Conservation (phyloP, 2,888 invertebrate genomes). For the Thalpophila matura region DNA sequence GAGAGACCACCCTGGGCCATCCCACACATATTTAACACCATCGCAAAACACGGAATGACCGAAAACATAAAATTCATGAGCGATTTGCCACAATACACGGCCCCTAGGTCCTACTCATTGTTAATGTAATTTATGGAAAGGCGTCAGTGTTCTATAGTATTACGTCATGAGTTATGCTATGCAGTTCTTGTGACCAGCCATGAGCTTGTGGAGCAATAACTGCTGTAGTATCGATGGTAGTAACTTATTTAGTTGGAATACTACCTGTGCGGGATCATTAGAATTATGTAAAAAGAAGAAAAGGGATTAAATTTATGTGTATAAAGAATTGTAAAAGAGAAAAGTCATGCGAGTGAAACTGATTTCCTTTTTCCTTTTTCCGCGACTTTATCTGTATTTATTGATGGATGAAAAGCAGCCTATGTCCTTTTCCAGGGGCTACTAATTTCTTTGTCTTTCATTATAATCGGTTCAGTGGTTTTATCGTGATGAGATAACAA, state of each 20-base stretch:
- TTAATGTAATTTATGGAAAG: constrained; percentile 45
- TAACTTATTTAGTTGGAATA: constrained; percentile 1
- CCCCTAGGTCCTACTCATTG: constrained; percentile 38
- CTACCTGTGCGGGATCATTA: background rate
- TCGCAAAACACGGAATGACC: constrained; percentile 25
- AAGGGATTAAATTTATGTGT: background rate
- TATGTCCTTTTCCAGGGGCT: too few species aligned
- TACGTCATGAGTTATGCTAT: constrained; percentile 19
- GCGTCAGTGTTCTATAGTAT: constrained; percentile 25
- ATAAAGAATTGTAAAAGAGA: background rate
- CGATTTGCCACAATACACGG: constrained; percentile 31
- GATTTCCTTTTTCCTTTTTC: too few species aligned
- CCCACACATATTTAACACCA: constrained; percentile 32
- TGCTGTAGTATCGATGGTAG: constrained; percentile 1
- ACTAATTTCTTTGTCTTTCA: too few species aligned
- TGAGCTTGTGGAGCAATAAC: constrained; percentile 25
- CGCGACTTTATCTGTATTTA: too few species aligned
- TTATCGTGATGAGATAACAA: too few species aligned
- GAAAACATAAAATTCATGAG: constrained; percentile 43
- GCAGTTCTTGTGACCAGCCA: constrained; percentile 26
- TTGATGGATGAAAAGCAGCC: too few species aligned
- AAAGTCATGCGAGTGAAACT: too few species aligned
- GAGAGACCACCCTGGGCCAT: constrained; percentile 35
- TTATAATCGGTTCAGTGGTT: too few species aligned
- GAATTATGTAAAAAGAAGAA: background rate